Evolutionary conservation across 2,797 vertebrate genomes (phyloP), one percentile per base, ranked within the genome.

Genomic region (Sebastes paucispinis): DNA sequence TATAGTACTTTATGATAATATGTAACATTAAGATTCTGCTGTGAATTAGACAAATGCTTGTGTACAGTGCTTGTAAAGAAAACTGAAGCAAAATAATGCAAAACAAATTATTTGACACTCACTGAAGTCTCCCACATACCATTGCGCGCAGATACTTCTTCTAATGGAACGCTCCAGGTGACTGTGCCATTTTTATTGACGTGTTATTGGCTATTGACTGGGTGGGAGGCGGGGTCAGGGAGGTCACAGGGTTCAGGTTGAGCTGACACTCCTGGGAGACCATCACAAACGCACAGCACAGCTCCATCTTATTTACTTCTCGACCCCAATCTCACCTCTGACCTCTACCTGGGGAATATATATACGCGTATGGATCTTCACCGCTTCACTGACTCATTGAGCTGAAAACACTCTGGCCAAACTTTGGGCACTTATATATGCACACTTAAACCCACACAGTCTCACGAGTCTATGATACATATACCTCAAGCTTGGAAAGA

Each of bases 251-350:
- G 64, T 78, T 84, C 74, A 81, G 65, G 58, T 73, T 82, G 75
- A 73, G 74, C 67, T 52, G 24, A 80, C 58, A 72, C 80, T 83
- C 63, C 34, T 34, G 74, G 85, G 76, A 91, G 63, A 74, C 4
- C 73, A 32, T 77, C 73, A 79, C 73, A 73, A 29, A 79, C 72
- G 75, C 71, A 24, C 63, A 81, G 68, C 84, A 85, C 77, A 68
- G 73, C 82, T 90, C 71, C 64, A 84, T 84, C 88, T 94, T 91
- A 92, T 93, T 94, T 91, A 90, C 90, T 87, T 77, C 77, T 75
- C 25, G 34, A 86, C 80, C 79, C 54, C 79, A 89, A 82, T 86
- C 87, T 86, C 80, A 92, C 89, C 90, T 69, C 39, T 91, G 86
- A 90, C 82, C 86, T 77, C 77, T 69, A 69, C 66, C 71, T 78